These are phyloP conservation scores for Percina caprodes DNA, from an alignment of 2,113 vertebrate genomes.

Conservation along the genomic window DNA sequence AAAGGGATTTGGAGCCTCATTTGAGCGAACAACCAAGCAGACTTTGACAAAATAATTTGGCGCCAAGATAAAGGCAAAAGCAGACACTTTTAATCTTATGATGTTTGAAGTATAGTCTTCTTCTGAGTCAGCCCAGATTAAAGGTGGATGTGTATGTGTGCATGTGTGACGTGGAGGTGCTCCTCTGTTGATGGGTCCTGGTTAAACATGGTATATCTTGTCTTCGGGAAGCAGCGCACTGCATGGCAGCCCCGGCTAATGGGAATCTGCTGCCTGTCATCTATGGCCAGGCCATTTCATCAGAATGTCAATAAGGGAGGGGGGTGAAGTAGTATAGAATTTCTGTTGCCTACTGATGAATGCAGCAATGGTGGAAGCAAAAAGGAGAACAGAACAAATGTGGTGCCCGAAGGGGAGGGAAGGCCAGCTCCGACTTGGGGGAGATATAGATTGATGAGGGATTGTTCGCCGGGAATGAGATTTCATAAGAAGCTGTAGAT, in stretches of 20 bases:
- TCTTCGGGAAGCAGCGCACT: conserved; percentile 36
- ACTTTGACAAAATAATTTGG: conserved; percentile 48
- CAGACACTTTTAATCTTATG: conserved; percentile 53
- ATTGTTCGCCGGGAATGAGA: conserved; percentile 66
- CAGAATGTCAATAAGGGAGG: conserved; percentile 66
- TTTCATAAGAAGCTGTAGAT: conserved; percentile 68
- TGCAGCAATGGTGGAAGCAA: conserved; percentile 36
- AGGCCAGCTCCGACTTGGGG: conserved; percentile 38
- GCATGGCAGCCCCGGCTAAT: conserved; percentile 65
- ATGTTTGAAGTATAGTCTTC: conserved; percentile 64
- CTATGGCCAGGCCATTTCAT: conserved; percentile 65
- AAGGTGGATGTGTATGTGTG: conserved; percentile 22
- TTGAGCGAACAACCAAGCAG: conserved; percentile 18
- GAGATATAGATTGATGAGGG: conserved; percentile 73
- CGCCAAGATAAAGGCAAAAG: conserved; percentile 50
- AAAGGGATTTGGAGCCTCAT: conserved; percentile 32
- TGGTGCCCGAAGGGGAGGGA: conserved; percentile 21
- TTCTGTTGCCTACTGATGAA: conserved; percentile 70
- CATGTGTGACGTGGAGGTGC: conserved; percentile 42
- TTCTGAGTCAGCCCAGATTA: conserved; percentile 57
- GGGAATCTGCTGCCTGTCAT: conserved; percentile 74
- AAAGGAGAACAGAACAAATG: conserved; percentile 59
- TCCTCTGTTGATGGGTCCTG: conserved; percentile 43
- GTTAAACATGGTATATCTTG: conserved; percentile 56
- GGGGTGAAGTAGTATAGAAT: conserved; percentile 45